These are phyloP conservation scores for Polydesmus complanatus DNA, from an alignment of 2,888 invertebrate genomes.

Conservation along the genomic window DNA sequence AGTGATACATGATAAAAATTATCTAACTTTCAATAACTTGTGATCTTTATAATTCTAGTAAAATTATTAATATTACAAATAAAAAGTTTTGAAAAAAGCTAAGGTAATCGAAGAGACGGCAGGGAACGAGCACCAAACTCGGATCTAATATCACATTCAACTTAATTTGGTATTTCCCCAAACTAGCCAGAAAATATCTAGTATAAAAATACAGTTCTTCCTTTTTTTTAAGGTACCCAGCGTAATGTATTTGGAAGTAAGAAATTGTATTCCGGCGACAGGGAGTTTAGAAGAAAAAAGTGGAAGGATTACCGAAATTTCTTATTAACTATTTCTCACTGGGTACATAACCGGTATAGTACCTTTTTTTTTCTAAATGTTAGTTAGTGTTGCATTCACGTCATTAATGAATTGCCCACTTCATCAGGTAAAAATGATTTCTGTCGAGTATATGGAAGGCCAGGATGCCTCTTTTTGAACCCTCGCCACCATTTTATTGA, in stretches of 20 bases:
- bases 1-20: background rate
- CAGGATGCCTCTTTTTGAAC: slow-evolving; percentile 20
- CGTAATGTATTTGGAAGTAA: background rate
- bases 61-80: too few species aligned
- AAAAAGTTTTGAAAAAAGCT: background rate
- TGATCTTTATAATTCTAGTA: too few species aligned
- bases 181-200: slow-evolving; percentile 13
- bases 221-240: background rate
- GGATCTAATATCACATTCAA: slow-evolving; percentile 10
- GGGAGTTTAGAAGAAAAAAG: background rate
- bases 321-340: too few species aligned
- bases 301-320: too few species aligned
- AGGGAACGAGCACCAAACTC: background rate
- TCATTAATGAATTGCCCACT: slow-evolving; percentile 2
- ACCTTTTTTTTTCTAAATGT: background rate
- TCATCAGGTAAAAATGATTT: slow-evolving; percentile 11
- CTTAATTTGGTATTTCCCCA: slow-evolving; percentile 12
- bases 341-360: background rate
- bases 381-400: background rate
- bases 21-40: background rate
- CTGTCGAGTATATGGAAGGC: slow-evolving; percentile 18
- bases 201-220: slow-evolving; percentile 12
- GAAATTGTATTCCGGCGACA: background rate
- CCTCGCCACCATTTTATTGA: slow-evolving; percentile 20
- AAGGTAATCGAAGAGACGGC: background rate